Conservation (phyloP, 1,140 invertebrate species). For the Drosophila jambulina region DNA sequence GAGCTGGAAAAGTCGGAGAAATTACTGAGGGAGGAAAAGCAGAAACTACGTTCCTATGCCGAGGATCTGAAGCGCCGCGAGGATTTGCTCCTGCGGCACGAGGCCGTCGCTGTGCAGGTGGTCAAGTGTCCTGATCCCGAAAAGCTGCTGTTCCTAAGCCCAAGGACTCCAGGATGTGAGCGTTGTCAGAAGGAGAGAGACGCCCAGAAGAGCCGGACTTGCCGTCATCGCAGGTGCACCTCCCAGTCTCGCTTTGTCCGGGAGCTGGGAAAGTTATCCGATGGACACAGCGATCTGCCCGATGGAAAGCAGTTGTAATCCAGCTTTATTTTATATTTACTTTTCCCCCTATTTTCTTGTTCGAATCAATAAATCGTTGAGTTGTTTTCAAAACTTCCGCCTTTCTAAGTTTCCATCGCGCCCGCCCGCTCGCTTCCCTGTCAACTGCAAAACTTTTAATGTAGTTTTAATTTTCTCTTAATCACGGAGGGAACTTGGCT, state of each 20-base stretch:
- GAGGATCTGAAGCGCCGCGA: conserved; percentile 37
- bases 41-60: neutral
- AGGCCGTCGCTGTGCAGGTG: neutral
- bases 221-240: neutral
- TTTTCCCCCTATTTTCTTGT: conserved; percentile 16
- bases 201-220: too few species aligned
- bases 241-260: neutral
- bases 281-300: conserved; percentile 13
- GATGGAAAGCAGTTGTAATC: conserved; percentile 1
- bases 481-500: conserved; percentile 70
- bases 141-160: neutral
- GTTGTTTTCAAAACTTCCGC: conserved; percentile 36
- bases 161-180: neutral
- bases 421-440: conserved; percentile 28
- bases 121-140: neutral
- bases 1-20: conserved; percentile 7
- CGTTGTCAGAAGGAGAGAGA: neutral
- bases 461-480: conserved; percentile 84
- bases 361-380: conserved; percentile 56
- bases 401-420: conserved; percentile 1
- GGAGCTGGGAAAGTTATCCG: conserved; percentile 7
- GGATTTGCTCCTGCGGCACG: conserved; percentile 3
- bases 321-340: conserved; percentile 22
- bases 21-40: neutral
- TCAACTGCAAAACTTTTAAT: conserved; percentile 83